phyloP scores from a whole-genome alignment of 2,888 invertebrate species.

The Abscondita cerata region DNA sequence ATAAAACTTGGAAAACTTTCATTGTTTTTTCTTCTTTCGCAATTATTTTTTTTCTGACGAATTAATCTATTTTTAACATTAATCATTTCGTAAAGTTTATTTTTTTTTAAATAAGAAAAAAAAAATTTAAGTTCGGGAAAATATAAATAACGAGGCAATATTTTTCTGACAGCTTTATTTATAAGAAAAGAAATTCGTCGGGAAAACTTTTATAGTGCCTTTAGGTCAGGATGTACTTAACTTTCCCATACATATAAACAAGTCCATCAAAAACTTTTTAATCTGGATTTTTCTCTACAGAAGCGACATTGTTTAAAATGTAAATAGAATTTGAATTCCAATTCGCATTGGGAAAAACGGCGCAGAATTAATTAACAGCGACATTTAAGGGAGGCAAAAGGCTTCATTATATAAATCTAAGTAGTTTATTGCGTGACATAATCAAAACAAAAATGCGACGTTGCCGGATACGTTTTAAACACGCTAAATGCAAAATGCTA shows the following conservation, averaged over 20 bases:
- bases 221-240: slow-evolving; percentile 26
- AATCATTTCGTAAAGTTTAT: background rate
- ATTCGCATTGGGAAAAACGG: slow-evolving; percentile 19
- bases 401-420: slow-evolving; percentile 18
- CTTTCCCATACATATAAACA: slow-evolving; percentile 35
- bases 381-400: background rate
- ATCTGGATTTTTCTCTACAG: slow-evolving; percentile 23
- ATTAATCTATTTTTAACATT: background rate
- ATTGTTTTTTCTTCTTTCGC: slow-evolving; percentile 1
- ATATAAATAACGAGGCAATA: slow-evolving; percentile 26
- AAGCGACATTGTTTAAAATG: slow-evolving; percentile 26
- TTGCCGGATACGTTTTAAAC: slow-evolving; percentile 16
- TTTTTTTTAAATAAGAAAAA: slow-evolving; percentile 10
- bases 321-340: slow-evolving; percentile 28
- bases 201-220: slow-evolving; percentile 34
- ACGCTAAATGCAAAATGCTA: slow-evolving; percentile 32
- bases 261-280: slow-evolving; percentile 36
- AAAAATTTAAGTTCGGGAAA: slow-evolving; percentile 11
- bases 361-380: slow-evolving; percentile 13
- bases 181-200: slow-evolving; percentile 24
- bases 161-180: slow-evolving; percentile 28
- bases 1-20: slow-evolving; percentile 1
- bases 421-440: slow-evolving; percentile 26
- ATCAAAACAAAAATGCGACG: slow-evolving; percentile 18
- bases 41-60: background rate